These are phyloP conservation scores for Pangasius larnaudii DNA, from an alignment of 2,797 vertebrate genomes.

Conservation along the genomic window DNA sequence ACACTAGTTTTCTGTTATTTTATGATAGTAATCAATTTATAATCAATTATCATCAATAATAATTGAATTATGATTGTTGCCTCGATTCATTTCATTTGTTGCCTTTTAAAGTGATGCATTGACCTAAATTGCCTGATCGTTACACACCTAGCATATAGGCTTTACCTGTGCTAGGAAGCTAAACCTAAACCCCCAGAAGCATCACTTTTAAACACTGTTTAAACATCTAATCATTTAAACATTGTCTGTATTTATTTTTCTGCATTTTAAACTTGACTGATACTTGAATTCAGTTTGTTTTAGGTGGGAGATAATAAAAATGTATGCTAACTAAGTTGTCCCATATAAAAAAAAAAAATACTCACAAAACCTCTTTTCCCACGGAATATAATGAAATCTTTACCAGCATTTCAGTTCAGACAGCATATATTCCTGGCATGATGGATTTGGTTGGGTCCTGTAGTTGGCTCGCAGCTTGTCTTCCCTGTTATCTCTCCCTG, in stretches of 20 bases:
- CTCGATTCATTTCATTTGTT: not conserved
- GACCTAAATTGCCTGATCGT: not conserved
- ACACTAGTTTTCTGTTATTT: not conserved
- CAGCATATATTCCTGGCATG: not conserved
- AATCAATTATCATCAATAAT: not conserved
- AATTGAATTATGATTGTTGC: not conserved
- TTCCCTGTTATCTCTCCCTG: slow-evolving; percentile 20
- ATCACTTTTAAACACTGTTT: not conserved
- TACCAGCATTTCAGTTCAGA: not conserved
- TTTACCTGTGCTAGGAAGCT: not conserved
- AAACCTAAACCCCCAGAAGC: not conserved
- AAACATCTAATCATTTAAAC: not conserved
- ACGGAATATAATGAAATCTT: not conserved
- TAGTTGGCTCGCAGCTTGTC: slow-evolving; percentile 2
- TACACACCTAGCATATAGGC: not conserved
- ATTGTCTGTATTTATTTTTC: not conserved
- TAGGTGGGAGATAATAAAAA: not conserved
- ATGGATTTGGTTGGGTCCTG: not conserved
- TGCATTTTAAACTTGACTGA: not conserved
- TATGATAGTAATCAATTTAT: not conserved
- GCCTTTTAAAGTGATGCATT: not conserved
- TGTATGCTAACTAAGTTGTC: not conserved
- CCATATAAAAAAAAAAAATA: not conserved
- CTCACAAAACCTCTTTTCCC: not conserved
- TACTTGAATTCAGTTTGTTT: not conserved